phyloP scores from a whole-genome alignment of 2,888 invertebrate genomes.

The Tetanocera ferruginea region DNA sequence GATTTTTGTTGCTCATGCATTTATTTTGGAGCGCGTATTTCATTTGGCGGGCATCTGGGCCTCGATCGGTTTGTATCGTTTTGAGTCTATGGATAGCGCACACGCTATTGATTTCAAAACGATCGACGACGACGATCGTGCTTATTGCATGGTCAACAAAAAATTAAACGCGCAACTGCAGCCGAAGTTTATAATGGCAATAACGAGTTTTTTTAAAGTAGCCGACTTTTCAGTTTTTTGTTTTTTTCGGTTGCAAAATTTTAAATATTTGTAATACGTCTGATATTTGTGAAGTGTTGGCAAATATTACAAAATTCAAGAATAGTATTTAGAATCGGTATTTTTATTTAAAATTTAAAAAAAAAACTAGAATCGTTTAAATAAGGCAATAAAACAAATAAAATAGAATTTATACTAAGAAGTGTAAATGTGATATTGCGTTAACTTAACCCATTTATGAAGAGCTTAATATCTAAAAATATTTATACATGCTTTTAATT shows the following conservation, averaged over 20 bases:
- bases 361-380: no score
- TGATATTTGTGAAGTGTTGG: no score
- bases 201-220: conserved; percentile 49
- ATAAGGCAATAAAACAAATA: no score
- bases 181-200: conserved; percentile 46
- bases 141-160: conserved; percentile 31
- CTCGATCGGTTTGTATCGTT: conserved; percentile 8
- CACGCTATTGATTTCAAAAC: conserved; percentile 48
- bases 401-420: conserved; percentile 40
- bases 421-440: no score
- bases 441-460: no score
- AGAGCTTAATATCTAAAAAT: no score
- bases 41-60: conserved; percentile 18
- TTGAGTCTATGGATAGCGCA: background rate
- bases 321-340: background rate
- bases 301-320: conserved; percentile 25
- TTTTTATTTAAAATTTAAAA: no score
- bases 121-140: conserved; percentile 1
- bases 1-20: conserved; percentile 17
- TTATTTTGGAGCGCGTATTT: conserved; percentile 28
- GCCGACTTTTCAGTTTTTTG: conserved; percentile 39
- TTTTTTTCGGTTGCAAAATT: conserved; percentile 57
- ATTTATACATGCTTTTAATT: no score
- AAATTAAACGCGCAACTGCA: conserved; percentile 46
- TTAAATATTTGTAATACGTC: conserved; percentile 5